A percentile compares a stretch with the other conserved stretches of the same genome.
Conservation (phyloP, 2,797 vertebrate genomes). For the Triplophysa bombifrons region DNA sequence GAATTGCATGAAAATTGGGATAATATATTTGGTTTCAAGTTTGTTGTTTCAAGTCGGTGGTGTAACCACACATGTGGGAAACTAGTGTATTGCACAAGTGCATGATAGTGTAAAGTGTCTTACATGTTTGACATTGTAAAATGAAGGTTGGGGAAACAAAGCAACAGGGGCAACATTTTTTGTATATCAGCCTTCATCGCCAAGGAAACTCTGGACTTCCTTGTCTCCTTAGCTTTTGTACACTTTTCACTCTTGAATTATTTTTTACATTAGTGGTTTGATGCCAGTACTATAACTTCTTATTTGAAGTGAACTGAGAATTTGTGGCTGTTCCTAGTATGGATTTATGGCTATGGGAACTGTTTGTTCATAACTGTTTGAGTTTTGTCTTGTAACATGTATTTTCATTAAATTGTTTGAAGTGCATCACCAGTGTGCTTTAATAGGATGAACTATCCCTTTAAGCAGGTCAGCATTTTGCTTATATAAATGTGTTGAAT, state of each 20-base stretch:
- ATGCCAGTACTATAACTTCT: slow-evolving; percentile 27
- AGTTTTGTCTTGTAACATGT: slow-evolving; percentile 38
- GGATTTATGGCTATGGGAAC: slow-evolving; percentile 34
- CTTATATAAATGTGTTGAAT: too few species aligned
- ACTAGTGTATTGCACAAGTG: neutral
- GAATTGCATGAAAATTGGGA: neutral
- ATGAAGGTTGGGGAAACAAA: slow-evolving; percentile 4
- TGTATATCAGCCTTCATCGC: slow-evolving; percentile 2
- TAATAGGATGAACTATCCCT: neutral
- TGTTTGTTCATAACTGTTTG: slow-evolving; percentile 3
- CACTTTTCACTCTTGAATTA: slow-evolving; percentile 22
- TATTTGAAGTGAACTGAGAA: slow-evolving; percentile 31
- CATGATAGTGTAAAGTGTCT: slow-evolving; percentile 4
- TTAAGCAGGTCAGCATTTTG: too few species aligned
- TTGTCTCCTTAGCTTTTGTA: slow-evolving; percentile 19
- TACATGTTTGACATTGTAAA: slow-evolving; percentile 9
- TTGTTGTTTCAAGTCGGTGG: slow-evolving; percentile 7
- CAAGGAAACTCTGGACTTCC: neutral
- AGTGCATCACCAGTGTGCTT: neutral
- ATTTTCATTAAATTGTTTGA: slow-evolving; percentile 49
- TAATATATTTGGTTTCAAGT: slow-evolving; percentile 1
- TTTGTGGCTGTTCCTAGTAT: slow-evolving; percentile 13
- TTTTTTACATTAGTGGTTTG: slow-evolving; percentile 49
- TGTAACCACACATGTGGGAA: neutral
- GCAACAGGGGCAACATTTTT: slow-evolving; percentile 31